phyloP scores from a whole-genome alignment of 2,888 invertebrate species.

The Parnassius apollo region DNA sequence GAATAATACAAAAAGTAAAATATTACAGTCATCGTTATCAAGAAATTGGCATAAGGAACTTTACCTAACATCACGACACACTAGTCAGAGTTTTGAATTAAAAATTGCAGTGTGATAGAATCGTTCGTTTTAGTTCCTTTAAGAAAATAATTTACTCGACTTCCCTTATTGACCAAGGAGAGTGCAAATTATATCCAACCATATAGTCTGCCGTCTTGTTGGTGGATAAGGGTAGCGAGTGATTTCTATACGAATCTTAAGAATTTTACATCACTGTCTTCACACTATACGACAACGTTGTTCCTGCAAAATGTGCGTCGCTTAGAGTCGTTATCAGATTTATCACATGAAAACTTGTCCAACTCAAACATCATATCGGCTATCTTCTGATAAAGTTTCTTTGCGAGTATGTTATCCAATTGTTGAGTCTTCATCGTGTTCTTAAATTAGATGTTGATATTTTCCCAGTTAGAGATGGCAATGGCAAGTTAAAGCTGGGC shows the following conservation, averaged over 20 bases:
- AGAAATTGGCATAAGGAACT: conserved; percentile 35
- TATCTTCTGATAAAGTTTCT: too few species aligned
- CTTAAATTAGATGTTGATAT: too few species aligned
- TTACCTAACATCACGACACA: conserved; percentile 46
- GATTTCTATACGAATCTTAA: conserved; percentile 8
- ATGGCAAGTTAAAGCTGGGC: too few species aligned
- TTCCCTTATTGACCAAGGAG: conserved; percentile 43
- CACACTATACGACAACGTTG: conserved; percentile 26
- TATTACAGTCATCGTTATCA: conserved; percentile 15
- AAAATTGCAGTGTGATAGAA: conserved; percentile 68
- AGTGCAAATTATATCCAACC: conserved; percentile 39
- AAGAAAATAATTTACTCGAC: conserved; percentile 38
- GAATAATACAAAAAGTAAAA: conserved; percentile 10
- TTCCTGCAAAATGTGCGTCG: not conserved
- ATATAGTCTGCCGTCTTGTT: conserved; percentile 31
- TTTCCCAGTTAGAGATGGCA: too few species aligned
- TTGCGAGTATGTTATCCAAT: too few species aligned
- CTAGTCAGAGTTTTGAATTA: conserved; percentile 69
- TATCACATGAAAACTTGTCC: not conserved
- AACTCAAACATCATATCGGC: not conserved
- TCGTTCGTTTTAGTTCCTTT: conserved; percentile 44
- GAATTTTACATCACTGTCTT: conserved; percentile 20
- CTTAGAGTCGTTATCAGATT: conserved; percentile 11
- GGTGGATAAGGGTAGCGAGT: conserved; percentile 45
- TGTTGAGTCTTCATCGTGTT: too few species aligned